These are phyloP conservation scores for Acanthosepion lycidas DNA, from an alignment of 2,888 invertebrate species.

Conservation along the genomic window DNA sequence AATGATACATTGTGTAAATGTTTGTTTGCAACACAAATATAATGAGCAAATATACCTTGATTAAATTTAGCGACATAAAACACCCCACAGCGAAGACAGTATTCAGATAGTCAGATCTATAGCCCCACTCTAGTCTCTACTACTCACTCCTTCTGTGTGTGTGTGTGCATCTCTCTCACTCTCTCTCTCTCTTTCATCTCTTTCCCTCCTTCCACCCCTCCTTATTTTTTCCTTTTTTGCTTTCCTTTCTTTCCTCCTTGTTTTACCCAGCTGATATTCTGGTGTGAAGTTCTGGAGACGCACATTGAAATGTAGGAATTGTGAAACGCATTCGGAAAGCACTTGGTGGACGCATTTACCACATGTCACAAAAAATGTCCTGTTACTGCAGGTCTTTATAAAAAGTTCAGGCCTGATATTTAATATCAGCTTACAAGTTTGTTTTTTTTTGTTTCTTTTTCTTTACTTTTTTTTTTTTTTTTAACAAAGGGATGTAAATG, in stretches of 20 bases:
- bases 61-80: neutral
- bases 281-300: neutral
- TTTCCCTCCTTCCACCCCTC: neutral
- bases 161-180: neutral
- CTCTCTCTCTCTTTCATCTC: neutral
- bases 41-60: neutral
- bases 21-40: neutral
- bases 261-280: slow-evolving; percentile 12
- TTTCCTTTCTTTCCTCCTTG: neutral
- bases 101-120: neutral
- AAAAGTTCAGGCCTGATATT: neutral
- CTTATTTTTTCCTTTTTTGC: neutral
- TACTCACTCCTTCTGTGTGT: neutral
- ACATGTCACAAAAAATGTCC: slow-evolving; percentile 10
- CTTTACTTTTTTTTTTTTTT: neutral
- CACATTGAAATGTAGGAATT: slow-evolving; percentile 9
- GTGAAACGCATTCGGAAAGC: neutral
- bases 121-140: neutral
- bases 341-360: neutral
- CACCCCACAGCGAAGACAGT: neutral
- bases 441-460: neutral
- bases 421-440: neutral
- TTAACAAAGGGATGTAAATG: slow-evolving; percentile 44
- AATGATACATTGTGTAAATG: neutral
- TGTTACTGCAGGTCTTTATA: neutral